Evolutionary conservation across 2,888 invertebrate genomes (phyloP).

Genomic region (Cotesia congregata): DNA sequence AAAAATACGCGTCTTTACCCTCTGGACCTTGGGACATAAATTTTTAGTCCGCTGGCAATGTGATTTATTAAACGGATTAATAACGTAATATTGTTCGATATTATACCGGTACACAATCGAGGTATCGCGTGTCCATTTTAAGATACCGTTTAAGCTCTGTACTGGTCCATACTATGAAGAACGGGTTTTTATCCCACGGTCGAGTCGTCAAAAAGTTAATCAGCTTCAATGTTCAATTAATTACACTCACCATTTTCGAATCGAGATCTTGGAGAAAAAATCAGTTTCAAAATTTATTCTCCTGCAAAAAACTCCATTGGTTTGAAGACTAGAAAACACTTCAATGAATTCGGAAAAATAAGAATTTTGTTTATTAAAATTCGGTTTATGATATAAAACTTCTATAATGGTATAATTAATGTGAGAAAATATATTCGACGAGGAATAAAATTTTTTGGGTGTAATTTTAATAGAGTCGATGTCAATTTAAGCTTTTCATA

Average conservation of each 20-base stretch:
- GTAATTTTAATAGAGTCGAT: too few species aligned
- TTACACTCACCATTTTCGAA: neutral
- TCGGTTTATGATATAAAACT: too few species aligned
- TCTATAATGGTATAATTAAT: too few species aligned
- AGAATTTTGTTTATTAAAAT: too few species aligned
- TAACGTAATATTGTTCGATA: constrained; percentile 13
- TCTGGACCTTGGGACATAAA: constrained; percentile 7
- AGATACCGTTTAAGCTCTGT: neutral
- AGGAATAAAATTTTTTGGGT: too few species aligned
- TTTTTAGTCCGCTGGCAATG: constrained; percentile 8
- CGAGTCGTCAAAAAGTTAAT: neutral
- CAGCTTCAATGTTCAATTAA: neutral
- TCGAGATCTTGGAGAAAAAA: neutral
- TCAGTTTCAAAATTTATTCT: neutral
- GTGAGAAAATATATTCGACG: too few species aligned
- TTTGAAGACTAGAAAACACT: too few species aligned
- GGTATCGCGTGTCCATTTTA: constrained; percentile 12
- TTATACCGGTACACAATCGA: constrained; percentile 4
- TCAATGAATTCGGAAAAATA: too few species aligned
- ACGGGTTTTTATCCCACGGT: constrained; percentile 17
- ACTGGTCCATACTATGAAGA: neutral
- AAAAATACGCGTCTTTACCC: neutral
- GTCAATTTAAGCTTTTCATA: neutral
- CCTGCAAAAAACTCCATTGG: too few species aligned
- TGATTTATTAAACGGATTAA: constrained; percentile 12